phyloP scores from a whole-genome alignment of 2,888 invertebrate species.

The Platycheirus rosarum region DNA sequence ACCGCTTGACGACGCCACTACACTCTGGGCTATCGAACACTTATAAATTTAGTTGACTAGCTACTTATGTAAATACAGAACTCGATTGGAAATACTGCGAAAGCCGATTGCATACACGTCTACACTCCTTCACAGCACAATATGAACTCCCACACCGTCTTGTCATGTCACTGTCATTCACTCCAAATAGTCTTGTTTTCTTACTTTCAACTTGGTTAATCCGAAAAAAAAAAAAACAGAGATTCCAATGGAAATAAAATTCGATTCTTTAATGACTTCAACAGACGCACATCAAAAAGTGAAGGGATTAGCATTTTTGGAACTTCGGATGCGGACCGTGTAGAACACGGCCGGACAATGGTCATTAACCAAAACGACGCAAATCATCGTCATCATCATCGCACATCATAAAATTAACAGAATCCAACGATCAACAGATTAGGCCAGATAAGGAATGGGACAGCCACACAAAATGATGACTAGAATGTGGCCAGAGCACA shows the following conservation, averaged over 20 bases:
- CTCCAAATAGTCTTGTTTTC: slow-evolving; percentile 26
- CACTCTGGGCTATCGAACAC: too few species aligned
- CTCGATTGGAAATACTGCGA: too few species aligned
- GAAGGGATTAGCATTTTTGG: slow-evolving; percentile 64
- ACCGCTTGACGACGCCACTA: too few species aligned
- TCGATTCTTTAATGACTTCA: slow-evolving; percentile 72
- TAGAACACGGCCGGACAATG: slow-evolving; percentile 64
- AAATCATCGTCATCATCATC: slow-evolving; percentile 73
- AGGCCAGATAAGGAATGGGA: slow-evolving; percentile 53
- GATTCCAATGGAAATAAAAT: slow-evolving; percentile 51
- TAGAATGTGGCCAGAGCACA: slow-evolving; percentile 33
- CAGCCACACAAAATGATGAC: slow-evolving; percentile 37
- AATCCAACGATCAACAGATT: slow-evolving; percentile 66
- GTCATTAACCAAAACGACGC: slow-evolving; percentile 73
- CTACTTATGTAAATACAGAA: too few species aligned
- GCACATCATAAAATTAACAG: slow-evolving; percentile 74
- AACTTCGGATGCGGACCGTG: slow-evolving; percentile 28
- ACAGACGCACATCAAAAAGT: slow-evolving; percentile 63
- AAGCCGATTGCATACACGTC: too few species aligned
- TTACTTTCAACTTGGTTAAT: not conserved
- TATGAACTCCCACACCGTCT: too few species aligned
- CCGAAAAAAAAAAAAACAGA: not conserved
- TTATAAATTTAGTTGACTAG: too few species aligned
- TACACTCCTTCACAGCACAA: too few species aligned
- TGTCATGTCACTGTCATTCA: slow-evolving; percentile 65